Base-by-base conservation (phyloP, 2,888 invertebrate species). In the Drosophila merina region DNA sequence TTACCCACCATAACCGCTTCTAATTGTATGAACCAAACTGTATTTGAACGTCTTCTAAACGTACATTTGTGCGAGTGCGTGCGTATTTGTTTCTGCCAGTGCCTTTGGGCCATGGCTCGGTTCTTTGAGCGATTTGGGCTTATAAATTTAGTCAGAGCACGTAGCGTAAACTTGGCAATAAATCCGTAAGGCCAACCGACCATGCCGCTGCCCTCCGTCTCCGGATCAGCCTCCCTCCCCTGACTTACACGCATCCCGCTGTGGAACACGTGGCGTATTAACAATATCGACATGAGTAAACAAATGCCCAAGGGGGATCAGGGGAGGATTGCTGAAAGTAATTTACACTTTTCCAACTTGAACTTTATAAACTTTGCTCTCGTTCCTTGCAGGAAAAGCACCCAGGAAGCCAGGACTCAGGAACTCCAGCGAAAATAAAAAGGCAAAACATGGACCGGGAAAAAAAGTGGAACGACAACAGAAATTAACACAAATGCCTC, bases 61-160 rank as follows among this genome's bases (percentile, higher is more conserved):
- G 63, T 72, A 58, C 40, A 56, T 50, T 67, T 66, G 47, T 58
- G n/a, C 38, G 38, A 44, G 47, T 48, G 62, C 48, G 59, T 68
- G 56, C 60, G 57, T 54, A 57, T 68, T 66, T 48, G 57, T 51
- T 67, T 38, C 40, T 58, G 67, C 20, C 51, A 42, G 56, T 56
- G 58, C 54, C 57, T 57, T 55, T 57, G 52, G 72, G 67, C 54
- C 55, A 58, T 33, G 44, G 40, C 50, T 52, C 40, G 55, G 45
- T 62, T 62, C 62, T 70, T 69, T 70, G 70, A 62, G 70, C 68
- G 72, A 67, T 64, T 57, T 71, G 50, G 56, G 74, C 79, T 85
- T 89, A 89, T 90, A 90, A 89, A 89, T 90, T 89, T 90, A 91
- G 91, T 91, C 91, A 80, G 80, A 85, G 89, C 90, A 91, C 91